Evolutionary conservation across 2,113 vertebrate genomes (phyloP).

Genomic region (Neopipo cinnamomea): DNA sequence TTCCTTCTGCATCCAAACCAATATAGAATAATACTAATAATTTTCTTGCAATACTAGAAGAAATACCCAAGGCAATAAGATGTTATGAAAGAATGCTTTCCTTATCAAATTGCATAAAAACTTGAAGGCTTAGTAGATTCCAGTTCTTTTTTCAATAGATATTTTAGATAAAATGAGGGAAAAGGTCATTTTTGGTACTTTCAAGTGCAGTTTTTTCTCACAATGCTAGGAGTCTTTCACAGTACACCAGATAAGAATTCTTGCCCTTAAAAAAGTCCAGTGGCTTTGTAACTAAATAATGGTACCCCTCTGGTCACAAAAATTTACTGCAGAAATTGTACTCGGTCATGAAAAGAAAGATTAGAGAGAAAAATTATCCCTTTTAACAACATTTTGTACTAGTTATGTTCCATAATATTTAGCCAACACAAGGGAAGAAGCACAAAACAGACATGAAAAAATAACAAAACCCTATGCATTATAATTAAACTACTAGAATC

Average conservation of each 20-base stretch:
- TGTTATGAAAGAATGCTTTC: not conserved
- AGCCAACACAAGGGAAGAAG: not conserved
- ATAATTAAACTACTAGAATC: not conserved
- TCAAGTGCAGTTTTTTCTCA: not conserved
- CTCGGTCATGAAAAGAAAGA: not conserved
- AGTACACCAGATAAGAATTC: not conserved
- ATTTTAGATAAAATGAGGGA: not conserved
- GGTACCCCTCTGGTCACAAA: not conserved
- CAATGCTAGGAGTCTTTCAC: not conserved
- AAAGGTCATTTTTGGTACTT: not conserved
- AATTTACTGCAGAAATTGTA: not conserved
- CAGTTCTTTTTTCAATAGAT: not conserved
- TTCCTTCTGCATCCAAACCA: not conserved
- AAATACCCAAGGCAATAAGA: conserved; percentile 11
- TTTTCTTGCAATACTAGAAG: not conserved
- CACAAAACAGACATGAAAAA: not conserved
- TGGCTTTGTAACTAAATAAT: not conserved
- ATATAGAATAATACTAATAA: not conserved
- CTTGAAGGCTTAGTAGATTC: not conserved
- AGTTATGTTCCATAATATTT: not conserved
- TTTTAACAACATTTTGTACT: not conserved
- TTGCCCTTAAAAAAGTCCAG: not conserved
- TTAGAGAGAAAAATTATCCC: not conserved
- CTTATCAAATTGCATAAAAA: not conserved
- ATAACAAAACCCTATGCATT: not conserved